Evolutionary conservation across 1,140 invertebrate species (phyloP).

Genomic region (Musca domestica): DNA sequence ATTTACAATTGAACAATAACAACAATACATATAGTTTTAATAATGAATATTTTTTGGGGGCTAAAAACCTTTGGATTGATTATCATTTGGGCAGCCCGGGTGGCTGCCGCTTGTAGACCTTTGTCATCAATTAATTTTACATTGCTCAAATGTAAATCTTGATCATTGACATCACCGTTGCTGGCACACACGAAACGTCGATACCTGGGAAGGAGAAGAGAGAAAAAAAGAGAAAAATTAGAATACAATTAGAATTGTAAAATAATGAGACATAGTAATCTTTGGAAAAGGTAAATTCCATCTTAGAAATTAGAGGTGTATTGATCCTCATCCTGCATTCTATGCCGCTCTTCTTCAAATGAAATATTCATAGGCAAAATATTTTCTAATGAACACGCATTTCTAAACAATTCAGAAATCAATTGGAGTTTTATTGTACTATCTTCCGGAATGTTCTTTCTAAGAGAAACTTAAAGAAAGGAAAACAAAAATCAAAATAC

Average conservation of each 20-base stretch:
- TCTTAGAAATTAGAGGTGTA: too few species aligned
- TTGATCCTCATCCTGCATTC: too few species aligned
- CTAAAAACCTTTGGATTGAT: slow-evolving; percentile 22
- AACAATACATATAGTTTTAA: not conserved
- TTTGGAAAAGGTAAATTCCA: not conserved
- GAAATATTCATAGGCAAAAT: too few species aligned
- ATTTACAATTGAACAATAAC: not conserved
- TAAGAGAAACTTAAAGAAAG: too few species aligned
- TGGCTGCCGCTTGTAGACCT: slow-evolving; percentile 43
- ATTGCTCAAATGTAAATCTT: slow-evolving; percentile 43
- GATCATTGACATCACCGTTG: slow-evolving; percentile 41
- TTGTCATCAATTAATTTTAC: slow-evolving; percentile 39
- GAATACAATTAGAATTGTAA: not conserved
- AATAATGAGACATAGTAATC: not conserved
- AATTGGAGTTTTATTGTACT: too few species aligned
- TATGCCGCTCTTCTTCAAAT: too few species aligned
- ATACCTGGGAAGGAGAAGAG: slow-evolving; percentile 30
- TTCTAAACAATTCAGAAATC: too few species aligned
- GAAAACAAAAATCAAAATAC: too few species aligned
- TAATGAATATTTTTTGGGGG: not conserved
- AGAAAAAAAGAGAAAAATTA: not conserved
- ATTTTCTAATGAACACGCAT: too few species aligned
- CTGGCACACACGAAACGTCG: slow-evolving; percentile 48
- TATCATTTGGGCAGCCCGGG: slow-evolving; percentile 34
- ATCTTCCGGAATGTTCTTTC: too few species aligned